A percentile compares a stretch with the other conserved stretches of the same genome.
phyloP scores from a whole-genome alignment of 2,888 invertebrate species.

The Rhagonycha lutea region DNA sequence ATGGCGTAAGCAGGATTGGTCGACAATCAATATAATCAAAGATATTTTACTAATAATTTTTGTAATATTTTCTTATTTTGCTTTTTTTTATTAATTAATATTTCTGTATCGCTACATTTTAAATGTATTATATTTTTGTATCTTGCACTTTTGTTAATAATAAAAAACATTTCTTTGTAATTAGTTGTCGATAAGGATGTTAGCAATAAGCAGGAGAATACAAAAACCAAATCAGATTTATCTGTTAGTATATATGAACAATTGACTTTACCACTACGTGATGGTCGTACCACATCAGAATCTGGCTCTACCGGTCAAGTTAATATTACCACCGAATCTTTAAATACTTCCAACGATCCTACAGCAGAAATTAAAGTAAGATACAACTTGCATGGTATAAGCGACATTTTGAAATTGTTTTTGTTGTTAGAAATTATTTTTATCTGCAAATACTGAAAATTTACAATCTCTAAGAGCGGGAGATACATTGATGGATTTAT shows the following conservation, averaged over 20 bases:
- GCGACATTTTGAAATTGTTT: constrained; percentile 5
- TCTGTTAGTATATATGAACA: constrained; percentile 75
- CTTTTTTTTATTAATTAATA: not conserved
- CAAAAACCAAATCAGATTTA: constrained; percentile 69
- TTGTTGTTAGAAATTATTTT: constrained; percentile 71
- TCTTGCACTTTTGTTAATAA: not conserved
- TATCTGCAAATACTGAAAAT: constrained; percentile 75
- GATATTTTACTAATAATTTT: no score
- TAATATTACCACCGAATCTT: constrained; percentile 54
- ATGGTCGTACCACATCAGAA: constrained; percentile 54
- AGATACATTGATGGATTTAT: constrained; percentile 79
- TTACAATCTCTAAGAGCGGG: constrained; percentile 84
- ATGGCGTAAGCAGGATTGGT: no score
- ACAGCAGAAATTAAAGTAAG: constrained; percentile 57
- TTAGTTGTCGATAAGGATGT: constrained; percentile 59
- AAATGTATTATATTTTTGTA: not conserved
- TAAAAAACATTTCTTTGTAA: constrained; percentile 7
- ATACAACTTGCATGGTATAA: not conserved
- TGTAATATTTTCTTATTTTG: no score
- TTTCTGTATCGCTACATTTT: constrained; percentile 11
- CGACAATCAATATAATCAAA: no score
- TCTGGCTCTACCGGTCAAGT: constrained; percentile 54
- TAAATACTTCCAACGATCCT: constrained; percentile 48
- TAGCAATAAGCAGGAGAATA: constrained; percentile 59
- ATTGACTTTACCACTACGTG: constrained; percentile 69